Base-by-base conservation (phyloP, 2,113 vertebrate genomes). In the Chinchilla lanigera region DNA sequence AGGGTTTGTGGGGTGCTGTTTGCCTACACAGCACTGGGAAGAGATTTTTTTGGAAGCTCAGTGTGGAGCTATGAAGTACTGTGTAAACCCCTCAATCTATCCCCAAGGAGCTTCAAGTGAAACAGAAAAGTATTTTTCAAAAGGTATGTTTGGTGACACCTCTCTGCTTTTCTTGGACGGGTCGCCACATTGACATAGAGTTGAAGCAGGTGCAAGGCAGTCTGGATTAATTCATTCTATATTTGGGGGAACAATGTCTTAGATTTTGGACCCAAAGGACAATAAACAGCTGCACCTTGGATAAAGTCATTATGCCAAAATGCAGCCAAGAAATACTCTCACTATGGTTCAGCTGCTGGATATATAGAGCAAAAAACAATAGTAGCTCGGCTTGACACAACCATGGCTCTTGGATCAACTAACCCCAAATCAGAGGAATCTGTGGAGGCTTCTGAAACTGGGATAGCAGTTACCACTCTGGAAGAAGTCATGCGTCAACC, bases 121-220 rank as follows among this genome's bases (percentile, higher is more conserved):
- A 95, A 92, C 5, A 93, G 69, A 58, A 86, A 85, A 80, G 73
- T 13, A 35, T 50, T 81, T 93, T 82, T 86, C 17, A 22, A 38
- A 86, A 71, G 60, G 22, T 94, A 80, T 63, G 86, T 90, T 85
- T 86, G 75, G 67, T 90, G 92, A 95, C 81, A 90, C 0, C 65
- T 47, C 60, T 97, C 50, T 95, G 73, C 89, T 97, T 95, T 90
- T 85, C 33, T 96, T 93, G 87, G 75, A 52, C 30, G 84, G 35
- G 69, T 92, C 4, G 38, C 44, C 22, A 33, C 71, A 44, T 87
- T 60, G 75, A 92, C 69, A 83, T 30, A n/a, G 52, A 71, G 44
- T 84, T 20, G 26, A 93, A 94, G 63, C 58, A 94, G 81, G 47
- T 77, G 17, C 63, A 52, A 93, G 60, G 41, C 54, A 41, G 35